Percentiles rank a stretch among this genome's conserved stretches.
Conservation (phyloP, 2,113 vertebrate genomes). For the Myiopsitta monachus region DNA sequence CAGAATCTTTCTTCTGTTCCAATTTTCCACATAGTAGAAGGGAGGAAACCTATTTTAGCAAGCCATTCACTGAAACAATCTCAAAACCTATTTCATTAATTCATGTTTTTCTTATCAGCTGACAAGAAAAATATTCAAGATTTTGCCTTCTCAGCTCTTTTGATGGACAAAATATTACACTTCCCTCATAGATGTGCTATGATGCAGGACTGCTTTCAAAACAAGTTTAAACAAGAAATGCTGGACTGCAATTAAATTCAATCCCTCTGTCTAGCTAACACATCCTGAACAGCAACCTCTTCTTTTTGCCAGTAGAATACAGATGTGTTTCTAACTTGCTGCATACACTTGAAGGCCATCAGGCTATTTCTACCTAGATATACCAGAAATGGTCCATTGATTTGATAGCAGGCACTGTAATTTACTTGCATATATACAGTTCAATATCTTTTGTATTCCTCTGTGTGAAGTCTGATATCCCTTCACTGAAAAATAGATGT, state of each 20-base stretch:
- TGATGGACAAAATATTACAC: not conserved
- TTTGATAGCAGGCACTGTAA: not conserved
- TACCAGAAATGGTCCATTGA: not conserved
- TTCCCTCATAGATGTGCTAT: not conserved
- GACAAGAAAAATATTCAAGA: not conserved
- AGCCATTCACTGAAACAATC: not conserved
- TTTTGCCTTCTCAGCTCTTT: constrained; percentile 22
- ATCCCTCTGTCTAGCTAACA: not conserved
- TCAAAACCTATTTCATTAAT: constrained; percentile 33
- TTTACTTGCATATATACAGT: constrained; percentile 22
- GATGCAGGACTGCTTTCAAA: not conserved
- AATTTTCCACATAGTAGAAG: not conserved
- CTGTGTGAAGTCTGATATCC: constrained; percentile 33
- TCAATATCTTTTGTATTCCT: constrained; percentile 26
- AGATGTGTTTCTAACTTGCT: constrained; percentile 16
- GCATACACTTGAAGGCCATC: not conserved
- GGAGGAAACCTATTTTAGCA: constrained; percentile 24
- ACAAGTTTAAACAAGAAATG: not conserved
- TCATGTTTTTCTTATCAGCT: not conserved
- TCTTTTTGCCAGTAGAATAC: not conserved
- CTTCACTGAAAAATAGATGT: constrained; percentile 17
- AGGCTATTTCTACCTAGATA: not conserved
- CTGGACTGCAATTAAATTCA: not conserved
- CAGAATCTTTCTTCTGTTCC: not conserved
- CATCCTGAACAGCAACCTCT: not conserved